A percentile compares a stretch with the other conserved stretches of the same genome.
Evolutionary conservation across 2,888 invertebrate species (phyloP).

Genomic region (Heliconius erato): DNA sequence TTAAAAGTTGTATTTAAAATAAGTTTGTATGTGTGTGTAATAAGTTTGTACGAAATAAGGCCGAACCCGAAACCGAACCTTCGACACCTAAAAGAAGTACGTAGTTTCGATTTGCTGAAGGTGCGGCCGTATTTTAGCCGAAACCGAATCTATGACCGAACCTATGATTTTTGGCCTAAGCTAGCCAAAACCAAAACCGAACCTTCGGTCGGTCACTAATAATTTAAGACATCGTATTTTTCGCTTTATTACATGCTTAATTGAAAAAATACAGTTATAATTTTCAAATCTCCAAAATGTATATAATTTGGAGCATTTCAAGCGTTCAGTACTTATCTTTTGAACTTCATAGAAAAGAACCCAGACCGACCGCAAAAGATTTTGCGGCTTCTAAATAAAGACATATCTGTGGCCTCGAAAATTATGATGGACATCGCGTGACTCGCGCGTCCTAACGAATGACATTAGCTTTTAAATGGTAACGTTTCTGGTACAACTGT

Average conservation of each 20-base stretch:
- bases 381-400: conserved; percentile 48
- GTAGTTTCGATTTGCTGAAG: too few relatives aligned
- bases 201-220: too few relatives aligned
- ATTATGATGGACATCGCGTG: conserved; percentile 57
- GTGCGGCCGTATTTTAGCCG: too few relatives aligned
- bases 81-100: too few relatives aligned
- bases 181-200: too few relatives aligned
- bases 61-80: too few relatives aligned
- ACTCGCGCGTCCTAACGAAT: conserved; percentile 56
- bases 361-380: conserved; percentile 34
- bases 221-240: too few relatives aligned
- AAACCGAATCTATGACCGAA: too few relatives aligned
- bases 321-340: conserved; percentile 4
- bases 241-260: not conserved
- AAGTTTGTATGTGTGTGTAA: not conserved
- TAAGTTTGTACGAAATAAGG: too few relatives aligned
- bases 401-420: conserved; percentile 45
- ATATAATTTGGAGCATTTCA: conserved; percentile 1
- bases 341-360: conserved; percentile 25
- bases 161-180: too few relatives aligned
- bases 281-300: not conserved
- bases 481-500: conserved; percentile 56
- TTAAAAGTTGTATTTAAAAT: not conserved
- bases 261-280: conserved; percentile 7
- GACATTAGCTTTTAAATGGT: conserved; percentile 66